Evolutionary conservation across 2,888 invertebrate genomes (phyloP).

Genomic region (Ptychoptera albimana): DNA sequence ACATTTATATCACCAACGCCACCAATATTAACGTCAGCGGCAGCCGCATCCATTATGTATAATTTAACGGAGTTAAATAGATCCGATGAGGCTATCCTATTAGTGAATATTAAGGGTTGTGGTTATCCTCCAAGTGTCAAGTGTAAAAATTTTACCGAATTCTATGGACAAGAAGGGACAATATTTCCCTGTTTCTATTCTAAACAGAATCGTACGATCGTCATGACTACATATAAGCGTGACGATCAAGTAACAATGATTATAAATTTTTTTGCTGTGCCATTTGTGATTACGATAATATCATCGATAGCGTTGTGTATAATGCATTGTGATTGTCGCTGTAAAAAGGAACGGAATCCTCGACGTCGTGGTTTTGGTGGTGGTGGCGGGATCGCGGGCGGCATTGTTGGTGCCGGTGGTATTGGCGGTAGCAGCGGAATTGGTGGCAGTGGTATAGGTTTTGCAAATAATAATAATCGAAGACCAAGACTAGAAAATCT

Average conservation of each 20-base stretch:
- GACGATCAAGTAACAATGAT: slow-evolving; percentile 69
- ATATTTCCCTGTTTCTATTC: slow-evolving; percentile 80
- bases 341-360: slow-evolving; percentile 45
- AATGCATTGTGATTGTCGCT: slow-evolving; percentile 74
- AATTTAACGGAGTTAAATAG: slow-evolving; percentile 24
- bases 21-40: not conserved
- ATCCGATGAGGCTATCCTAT: slow-evolving; percentile 39
- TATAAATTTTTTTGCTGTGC: slow-evolving; percentile 69
- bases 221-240: slow-evolving; percentile 67
- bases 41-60: slow-evolving; percentile 9
- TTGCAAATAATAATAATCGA: slow-evolving; percentile 33
- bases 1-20: slow-evolving; percentile 9
- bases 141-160: slow-evolving; percentile 57
- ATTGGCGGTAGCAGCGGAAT: slow-evolving; percentile 11
- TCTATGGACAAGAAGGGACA: slow-evolving; percentile 56
- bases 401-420: not conserved
- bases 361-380: slow-evolving; percentile 33
- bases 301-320: slow-evolving; percentile 74
- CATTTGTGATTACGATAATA: slow-evolving; percentile 67
- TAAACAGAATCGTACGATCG: slow-evolving; percentile 66
- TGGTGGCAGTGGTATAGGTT: too few species aligned
- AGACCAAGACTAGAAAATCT: slow-evolving; percentile 40
- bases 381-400: too few species aligned
- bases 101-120: slow-evolving; percentile 81
- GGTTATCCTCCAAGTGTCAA: slow-evolving; percentile 80